Evolutionary conservation across 1,140 invertebrate species (phyloP), one percentile per base, ranked within the genome.

Genomic region (Drosophila lini): DNA sequence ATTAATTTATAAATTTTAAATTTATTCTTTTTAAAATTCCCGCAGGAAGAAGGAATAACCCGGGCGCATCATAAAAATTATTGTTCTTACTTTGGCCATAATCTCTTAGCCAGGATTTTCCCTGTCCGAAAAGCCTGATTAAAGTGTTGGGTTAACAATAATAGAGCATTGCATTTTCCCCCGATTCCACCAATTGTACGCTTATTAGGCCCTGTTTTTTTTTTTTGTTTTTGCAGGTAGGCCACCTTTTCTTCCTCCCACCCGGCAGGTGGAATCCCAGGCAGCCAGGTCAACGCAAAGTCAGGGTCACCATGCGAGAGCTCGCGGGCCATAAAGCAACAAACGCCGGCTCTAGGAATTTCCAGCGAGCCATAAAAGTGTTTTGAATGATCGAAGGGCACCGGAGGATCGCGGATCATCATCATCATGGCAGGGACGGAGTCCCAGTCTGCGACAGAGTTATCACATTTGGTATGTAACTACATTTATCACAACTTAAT

Each of bases 401-500:
- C 22, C 16, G 22, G 40, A 31, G 38, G 25, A 15, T 32, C 44
- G 78, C 22, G 81, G 67, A 81, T 81, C 60, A 81, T 81, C 60
- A 81, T 81, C 62, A 83, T 82, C 57, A 82, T 55, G 64, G 41
- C 36, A 59, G 41, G 38, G 44, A 57, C 16, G n/a, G 25, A 10
- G 71, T 34, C 42, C 13, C 50, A 42, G 15, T 9, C 44, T 25
- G 53, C 15, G 45, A 48, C 60, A 88, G 80, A 83, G 83, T 91
- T 88, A 91, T 91, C 88, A 91, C 80, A 84, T 91, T 79, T 73
- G 31, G 80, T 81, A 74, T 89, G 83, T 84, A 91, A 91, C 88
- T 91, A 91, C 88, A 91, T 91, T 91, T 89, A 91, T 91, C 88
- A 91, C 83, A 78, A 75, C 84, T 80, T 91, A 91, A 91, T 91